These are phyloP conservation scores for Poeciliopsis infans DNA, from an alignment of 2,797 vertebrate genomes.

Conservation along the genomic window DNA sequence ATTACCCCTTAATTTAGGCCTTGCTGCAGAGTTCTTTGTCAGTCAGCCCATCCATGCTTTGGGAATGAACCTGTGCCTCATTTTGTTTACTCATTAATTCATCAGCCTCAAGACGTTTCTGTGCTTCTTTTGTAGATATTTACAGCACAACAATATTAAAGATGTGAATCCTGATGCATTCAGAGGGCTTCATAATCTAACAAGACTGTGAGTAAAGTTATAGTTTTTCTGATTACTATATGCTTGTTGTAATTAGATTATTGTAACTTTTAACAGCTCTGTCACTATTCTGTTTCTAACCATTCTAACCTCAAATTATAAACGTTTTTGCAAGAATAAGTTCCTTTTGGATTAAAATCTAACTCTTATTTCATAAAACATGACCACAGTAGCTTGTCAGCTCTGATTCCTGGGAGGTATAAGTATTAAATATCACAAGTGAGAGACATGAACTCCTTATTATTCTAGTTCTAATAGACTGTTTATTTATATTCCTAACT, in stretches of 20 bases:
- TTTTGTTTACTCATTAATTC: neutral
- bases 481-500: neutral
- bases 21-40: neutral
- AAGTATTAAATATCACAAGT: neutral
- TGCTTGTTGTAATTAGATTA: too few relatives aligned
- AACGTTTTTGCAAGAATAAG: neutral
- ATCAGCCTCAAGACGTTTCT: neutral
- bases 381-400: neutral
- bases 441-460: neutral
- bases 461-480: neutral
- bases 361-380: neutral
- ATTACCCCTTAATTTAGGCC: neutral
- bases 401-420: neutral
- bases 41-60: neutral
- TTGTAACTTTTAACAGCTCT: neutral
- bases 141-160: constrained; percentile 91
- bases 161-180: constrained; percentile 86
- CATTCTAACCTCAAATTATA: neutral
- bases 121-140: constrained; percentile 78
- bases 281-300: neutral
- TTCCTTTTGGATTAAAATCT: neutral
- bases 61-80: neutral
- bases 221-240: neutral
- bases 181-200: constrained; percentile 89
- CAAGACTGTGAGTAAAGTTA: constrained; percentile 88